Base-by-base conservation (phyloP, 2,797 vertebrate genomes). In the Sparidentex hasta region DNA sequence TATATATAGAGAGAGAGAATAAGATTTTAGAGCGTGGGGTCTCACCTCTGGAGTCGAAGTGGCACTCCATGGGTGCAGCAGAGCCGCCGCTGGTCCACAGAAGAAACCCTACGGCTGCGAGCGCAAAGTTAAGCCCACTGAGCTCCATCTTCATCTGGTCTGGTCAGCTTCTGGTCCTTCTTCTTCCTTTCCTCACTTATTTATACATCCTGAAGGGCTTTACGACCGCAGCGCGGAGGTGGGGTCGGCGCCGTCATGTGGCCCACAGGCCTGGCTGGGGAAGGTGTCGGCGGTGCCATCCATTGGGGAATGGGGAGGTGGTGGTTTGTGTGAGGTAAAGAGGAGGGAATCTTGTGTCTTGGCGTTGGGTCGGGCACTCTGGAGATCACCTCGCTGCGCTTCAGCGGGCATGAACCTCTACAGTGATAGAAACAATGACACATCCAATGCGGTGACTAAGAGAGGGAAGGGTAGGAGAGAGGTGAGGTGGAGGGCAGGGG, bases 391-490 rank as follows among this genome's bases (percentile, higher is more conserved):
- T 94, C 94, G 96, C 95, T 96, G 95, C 93, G 96, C 96, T 96
- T 93, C 95, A 96, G 93, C 92, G 90, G 95, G 95, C 97, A 96
- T 96, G 95, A 97, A 96, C 96, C 95, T 95, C 95, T 83, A 93
- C 91, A 95, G 87, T 84, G 92, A 93, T 91, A 96, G 93, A 97
- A 98, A 97, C 94, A 95, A 96, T 97, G 97, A 96, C 94, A 95
- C 95, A 95, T 94, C 87, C 83, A 75, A 68, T 51, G 71, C 43
- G 25, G 93, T 95, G 95, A 96, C 94, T 95, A 95, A 95, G 91
- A 91, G 90, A 90, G 87, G 83, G 78, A 81, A 75, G 82, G 79
- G 71, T 61, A 79, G 76, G 74, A 71, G 79, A 75, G 88, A 85
- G 86, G 87, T 76, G 87, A 86, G 86, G 44, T 57, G 77, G 81